Conservation (phyloP, 2,888 invertebrate genomes). For the Tetropium fuscum region DNA sequence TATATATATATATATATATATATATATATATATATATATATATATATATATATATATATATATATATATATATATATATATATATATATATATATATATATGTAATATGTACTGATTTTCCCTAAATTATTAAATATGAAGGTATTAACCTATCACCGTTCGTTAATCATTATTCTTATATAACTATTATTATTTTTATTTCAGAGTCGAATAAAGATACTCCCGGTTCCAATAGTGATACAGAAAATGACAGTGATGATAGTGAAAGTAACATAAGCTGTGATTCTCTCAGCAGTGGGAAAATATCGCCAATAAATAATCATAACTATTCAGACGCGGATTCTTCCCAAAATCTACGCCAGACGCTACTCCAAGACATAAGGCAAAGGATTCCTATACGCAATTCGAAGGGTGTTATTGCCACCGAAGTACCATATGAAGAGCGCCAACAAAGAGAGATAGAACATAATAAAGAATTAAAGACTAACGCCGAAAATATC, state of each 20-base stretch:
- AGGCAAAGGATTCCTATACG: slow-evolving; percentile 72
- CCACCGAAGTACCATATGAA: slow-evolving; percentile 74
- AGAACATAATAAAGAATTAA: slow-evolving; percentile 54
- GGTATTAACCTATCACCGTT: background rate
- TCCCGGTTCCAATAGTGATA: slow-evolving; percentile 69
- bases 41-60: too few species aligned
- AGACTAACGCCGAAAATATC: slow-evolving; percentile 79
- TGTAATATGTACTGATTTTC: too few species aligned
- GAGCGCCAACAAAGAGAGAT: slow-evolving; percentile 54
- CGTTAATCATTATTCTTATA: too few species aligned
- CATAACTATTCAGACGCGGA: slow-evolving; percentile 29
- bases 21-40: too few species aligned
- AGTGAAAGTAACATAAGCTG: slow-evolving; percentile 84
- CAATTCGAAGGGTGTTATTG: background rate
- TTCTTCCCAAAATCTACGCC: slow-evolving; percentile 61
- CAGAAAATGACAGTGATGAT: slow-evolving; percentile 77
- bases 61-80: too few species aligned
- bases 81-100: too few species aligned
- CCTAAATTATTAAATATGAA: too few species aligned
- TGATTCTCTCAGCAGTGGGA: slow-evolving; percentile 83
- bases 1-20: too few species aligned
- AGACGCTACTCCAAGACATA: slow-evolving; percentile 77
- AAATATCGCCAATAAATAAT: slow-evolving; percentile 63
- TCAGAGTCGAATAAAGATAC: slow-evolving; percentile 67
- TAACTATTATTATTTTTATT: slow-evolving; percentile 25